Conservation (phyloP, 2,797 vertebrate species). For the Serranus cabrilla region DNA sequence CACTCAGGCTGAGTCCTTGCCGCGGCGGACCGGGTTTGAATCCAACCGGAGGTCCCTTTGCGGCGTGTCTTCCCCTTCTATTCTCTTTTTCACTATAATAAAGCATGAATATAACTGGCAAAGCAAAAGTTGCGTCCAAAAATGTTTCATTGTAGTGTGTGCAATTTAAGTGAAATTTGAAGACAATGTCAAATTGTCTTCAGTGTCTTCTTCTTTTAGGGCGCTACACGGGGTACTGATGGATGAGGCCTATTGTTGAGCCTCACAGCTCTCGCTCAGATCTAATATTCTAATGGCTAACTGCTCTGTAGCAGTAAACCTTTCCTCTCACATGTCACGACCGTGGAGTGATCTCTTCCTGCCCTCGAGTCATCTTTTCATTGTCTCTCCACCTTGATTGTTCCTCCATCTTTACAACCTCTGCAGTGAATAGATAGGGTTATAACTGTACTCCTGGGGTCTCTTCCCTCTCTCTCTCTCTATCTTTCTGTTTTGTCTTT, state of each 20-base stretch:
- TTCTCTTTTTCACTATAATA: too few species aligned
- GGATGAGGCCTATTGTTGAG: constrained; percentile 42
- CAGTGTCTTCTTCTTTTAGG: constrained; percentile 16
- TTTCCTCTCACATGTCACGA: constrained; percentile 60
- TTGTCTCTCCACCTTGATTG: constrained; percentile 68
- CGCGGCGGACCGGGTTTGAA: too few species aligned
- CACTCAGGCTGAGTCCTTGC: too few species aligned
- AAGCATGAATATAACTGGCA: too few species aligned
- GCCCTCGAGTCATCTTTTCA: constrained; percentile 69
- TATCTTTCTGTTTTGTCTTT: not conserved
- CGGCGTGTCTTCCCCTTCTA: too few species aligned
- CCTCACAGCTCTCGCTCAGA: constrained; percentile 49
- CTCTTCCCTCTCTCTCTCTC: constrained; percentile 22
- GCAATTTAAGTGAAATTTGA: constrained; percentile 26
- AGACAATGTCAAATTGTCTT: constrained; percentile 8
- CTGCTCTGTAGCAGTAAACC: constrained; percentile 58
- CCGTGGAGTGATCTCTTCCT: constrained; percentile 63
- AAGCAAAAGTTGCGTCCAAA: too few species aligned
- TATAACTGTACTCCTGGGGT: constrained; percentile 46
- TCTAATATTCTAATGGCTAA: constrained; percentile 63
- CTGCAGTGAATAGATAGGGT: constrained; percentile 54
- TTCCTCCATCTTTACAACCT: constrained; percentile 70
- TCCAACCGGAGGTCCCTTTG: too few species aligned
- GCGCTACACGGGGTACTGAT: constrained; percentile 31
- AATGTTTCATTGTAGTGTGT: too few species aligned